These are phyloP conservation scores for Tragelaphus imberbis DNA, from an alignment of 2,113 vertebrate genomes.

Conservation along the genomic window DNA sequence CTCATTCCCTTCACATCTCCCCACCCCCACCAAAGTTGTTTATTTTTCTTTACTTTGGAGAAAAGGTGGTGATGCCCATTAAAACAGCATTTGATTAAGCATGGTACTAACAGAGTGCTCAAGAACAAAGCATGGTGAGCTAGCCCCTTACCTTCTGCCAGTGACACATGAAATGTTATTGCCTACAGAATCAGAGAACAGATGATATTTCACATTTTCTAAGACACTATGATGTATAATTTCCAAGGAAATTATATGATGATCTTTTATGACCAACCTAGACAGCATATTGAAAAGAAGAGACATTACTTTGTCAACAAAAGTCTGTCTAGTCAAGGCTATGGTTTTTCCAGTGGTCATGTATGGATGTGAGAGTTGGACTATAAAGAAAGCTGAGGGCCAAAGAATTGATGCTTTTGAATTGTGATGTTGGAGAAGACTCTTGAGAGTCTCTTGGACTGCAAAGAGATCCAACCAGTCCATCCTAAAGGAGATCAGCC, in stretches of 20 bases:
- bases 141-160: background rate
- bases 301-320: background rate
- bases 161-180: background rate
- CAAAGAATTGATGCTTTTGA: background rate
- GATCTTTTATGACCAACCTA: background rate
- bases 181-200: background rate
- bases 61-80: background rate
- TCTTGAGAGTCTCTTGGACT: background rate
- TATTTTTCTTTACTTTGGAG: background rate
- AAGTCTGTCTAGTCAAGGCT: background rate
- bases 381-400: rapidly evolving
- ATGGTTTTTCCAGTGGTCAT: background rate
- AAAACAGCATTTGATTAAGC: background rate
- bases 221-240: background rate
- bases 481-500: background rate
- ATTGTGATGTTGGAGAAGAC: background rate
- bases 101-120: background rate
- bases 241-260: background rate
- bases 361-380: background rate
- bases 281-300: background rate
- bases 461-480: background rate
- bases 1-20: rapidly evolving
- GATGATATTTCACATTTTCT: background rate
- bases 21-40: background rate
- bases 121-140: background rate